A percentile compares a stretch with the other conserved stretches of the same genome.
Conservation (phyloP, 2,113 vertebrate species). For the Columbina picui region DNA sequence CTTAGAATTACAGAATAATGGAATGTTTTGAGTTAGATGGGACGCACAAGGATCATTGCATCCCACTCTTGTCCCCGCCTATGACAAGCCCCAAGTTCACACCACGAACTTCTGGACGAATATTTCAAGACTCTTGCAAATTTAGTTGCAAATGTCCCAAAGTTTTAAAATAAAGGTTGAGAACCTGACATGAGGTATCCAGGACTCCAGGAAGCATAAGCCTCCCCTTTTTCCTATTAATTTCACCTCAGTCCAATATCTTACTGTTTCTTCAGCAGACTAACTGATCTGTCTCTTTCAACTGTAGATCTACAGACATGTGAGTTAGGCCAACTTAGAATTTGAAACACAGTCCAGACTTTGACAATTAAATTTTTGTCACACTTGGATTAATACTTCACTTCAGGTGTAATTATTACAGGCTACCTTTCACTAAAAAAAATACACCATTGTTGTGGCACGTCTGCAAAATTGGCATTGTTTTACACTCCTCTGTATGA, state of each 20-base stretch:
- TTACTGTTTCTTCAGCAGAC: not conserved
- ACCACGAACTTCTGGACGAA: too few species aligned
- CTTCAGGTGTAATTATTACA: not conserved
- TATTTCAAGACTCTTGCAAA: not conserved
- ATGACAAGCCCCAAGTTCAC: too few species aligned
- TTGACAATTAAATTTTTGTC: not conserved
- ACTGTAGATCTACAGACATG: not conserved
- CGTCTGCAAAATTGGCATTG: not conserved
- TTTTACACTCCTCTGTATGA: rapidly evolving
- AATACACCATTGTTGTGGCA: not conserved
- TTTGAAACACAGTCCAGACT: not conserved
- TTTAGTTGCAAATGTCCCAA: not conserved
- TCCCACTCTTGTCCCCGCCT: too few species aligned
- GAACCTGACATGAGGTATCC: not conserved
- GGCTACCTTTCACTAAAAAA: not conserved
- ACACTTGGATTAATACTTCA: not conserved
- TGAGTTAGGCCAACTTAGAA: not conserved
- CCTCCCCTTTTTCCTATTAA: not conserved
- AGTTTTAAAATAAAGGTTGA: not conserved
- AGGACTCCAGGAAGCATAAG: not conserved
- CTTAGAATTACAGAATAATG: too few species aligned
- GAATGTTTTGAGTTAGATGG: too few species aligned
- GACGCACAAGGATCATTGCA: too few species aligned
- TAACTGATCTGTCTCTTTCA: not conserved
- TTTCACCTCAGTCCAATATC: not conserved